A percentile compares a stretch with the other conserved stretches of the same genome.
Evolutionary conservation across 2,888 invertebrate species (phyloP).

Genomic region (Holacanthella duospinosa): DNA sequence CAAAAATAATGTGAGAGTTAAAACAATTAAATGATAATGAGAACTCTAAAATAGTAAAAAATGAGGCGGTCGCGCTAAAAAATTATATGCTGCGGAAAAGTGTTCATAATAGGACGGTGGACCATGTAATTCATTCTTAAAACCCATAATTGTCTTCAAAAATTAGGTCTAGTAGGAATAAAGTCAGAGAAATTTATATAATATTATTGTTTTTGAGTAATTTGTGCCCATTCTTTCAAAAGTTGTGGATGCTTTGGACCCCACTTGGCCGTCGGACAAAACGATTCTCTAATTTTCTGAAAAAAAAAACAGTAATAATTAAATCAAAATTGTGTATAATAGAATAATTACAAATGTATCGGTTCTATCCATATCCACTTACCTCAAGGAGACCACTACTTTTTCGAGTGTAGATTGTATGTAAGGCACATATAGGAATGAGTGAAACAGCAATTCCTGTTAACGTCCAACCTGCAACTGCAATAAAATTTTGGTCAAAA

Average conservation of each 20-base stretch:
- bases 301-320: neutral
- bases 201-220: neutral
- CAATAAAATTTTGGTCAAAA: neutral
- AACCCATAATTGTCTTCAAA: too few relatives aligned
- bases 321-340: neutral
- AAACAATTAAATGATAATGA: too few relatives aligned
- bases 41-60: too few relatives aligned
- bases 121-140: too few relatives aligned
- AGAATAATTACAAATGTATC: neutral
- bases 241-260: constrained; percentile 12
- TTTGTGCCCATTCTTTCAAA: constrained; percentile 9
- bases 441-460: constrained; percentile 42
- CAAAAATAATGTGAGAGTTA: too few relatives aligned
- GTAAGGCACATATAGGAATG: constrained; percentile 46
- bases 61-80: too few relatives aligned
- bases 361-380: constrained; percentile 8
- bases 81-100: too few relatives aligned
- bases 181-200: neutral
- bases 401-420: constrained; percentile 39
- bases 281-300: constrained; percentile 15
- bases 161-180: neutral
- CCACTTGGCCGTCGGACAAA: constrained; percentile 14
- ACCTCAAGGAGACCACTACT: constrained; percentile 22
- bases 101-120: too few relatives aligned
- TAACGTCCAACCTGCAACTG: constrained; percentile 29